These are phyloP conservation scores for Columba janthina DNA, from an alignment of 2,113 vertebrate genomes.

Conservation along the genomic window DNA sequence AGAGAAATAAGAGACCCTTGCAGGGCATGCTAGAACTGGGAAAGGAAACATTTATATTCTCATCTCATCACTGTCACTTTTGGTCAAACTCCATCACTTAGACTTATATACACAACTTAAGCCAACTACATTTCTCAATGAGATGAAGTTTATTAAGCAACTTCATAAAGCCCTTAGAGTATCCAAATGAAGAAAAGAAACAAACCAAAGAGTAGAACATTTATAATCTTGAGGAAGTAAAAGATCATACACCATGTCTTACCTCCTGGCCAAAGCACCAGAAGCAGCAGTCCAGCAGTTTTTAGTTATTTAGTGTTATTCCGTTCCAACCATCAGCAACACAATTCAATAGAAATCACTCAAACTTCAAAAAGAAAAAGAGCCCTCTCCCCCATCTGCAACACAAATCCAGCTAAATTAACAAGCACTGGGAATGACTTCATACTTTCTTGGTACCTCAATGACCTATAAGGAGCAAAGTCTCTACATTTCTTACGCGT, in stretches of 20 bases:
- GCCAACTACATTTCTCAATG: neutral
- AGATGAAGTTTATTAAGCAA: neutral
- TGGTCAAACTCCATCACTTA: neutral
- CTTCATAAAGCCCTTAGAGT: neutral
- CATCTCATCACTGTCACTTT: neutral
- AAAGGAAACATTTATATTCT: neutral
- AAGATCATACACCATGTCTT: neutral
- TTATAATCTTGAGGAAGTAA: neutral
- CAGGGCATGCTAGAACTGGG: neutral
- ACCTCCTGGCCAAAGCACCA: neutral
- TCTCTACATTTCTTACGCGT: neutral
- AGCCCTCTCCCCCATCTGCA: neutral
- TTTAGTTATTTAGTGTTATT: neutral
- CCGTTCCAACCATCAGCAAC: neutral
- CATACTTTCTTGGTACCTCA: neutral
- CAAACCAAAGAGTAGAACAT: neutral
- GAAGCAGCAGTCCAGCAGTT: neutral
- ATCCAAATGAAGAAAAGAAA: neutral
- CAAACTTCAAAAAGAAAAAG: neutral
- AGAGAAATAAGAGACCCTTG: neutral
- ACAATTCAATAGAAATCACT: accelerated
- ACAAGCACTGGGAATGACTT: neutral
- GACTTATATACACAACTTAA: neutral
- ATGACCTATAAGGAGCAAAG: neutral
- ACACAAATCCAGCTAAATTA: neutral